phyloP scores from a whole-genome alignment of 92 coral and sea anemone species.

The Bergia puertoricense region DNA sequence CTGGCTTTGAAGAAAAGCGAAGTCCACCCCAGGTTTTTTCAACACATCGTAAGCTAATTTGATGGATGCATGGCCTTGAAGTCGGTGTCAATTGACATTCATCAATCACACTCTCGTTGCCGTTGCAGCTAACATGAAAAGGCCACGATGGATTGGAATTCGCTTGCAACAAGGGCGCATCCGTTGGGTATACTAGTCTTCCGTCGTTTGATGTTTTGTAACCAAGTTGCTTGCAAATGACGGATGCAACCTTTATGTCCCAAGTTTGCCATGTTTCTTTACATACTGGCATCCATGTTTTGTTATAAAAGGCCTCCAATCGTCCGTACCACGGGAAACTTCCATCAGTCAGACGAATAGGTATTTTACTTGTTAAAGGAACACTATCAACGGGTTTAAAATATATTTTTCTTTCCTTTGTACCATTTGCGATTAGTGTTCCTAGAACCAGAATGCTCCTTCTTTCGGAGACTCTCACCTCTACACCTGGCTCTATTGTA shows the following conservation, averaged over 20 bases:
- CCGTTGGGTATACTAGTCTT: neutral
- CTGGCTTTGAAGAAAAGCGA: slow-evolving; percentile 42
- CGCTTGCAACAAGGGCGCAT: neutral
- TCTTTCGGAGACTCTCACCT: slow-evolving; percentile 52
- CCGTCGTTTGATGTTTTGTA: neutral
- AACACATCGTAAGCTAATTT: slow-evolving; percentile 37
- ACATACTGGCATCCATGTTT: slow-evolving; percentile 56
- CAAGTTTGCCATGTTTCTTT: neutral
- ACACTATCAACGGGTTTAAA: slow-evolving; percentile 43
- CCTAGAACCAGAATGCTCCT: slow-evolving; percentile 64
- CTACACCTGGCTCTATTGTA: slow-evolving; percentile 65
- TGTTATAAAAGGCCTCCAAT: slow-evolving; percentile 45
- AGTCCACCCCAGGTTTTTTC: slow-evolving; percentile 58
- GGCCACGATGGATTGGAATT: slow-evolving; percentile 36
- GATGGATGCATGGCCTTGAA: neutral
- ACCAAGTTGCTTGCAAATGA: slow-evolving; percentile 59
- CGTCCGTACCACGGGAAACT: slow-evolving; percentile 67
- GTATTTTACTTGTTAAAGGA: neutral
- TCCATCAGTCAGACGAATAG: slow-evolving; percentile 58
- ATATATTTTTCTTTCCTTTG: slow-evolving; percentile 34
- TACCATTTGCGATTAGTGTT: slow-evolving; percentile 60
- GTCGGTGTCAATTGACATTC: slow-evolving; percentile 36
- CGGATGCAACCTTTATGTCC: neutral
- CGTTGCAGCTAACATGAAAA: slow-evolving; percentile 43
- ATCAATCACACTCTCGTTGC: slow-evolving; percentile 53